Evolutionary conservation across 2,888 invertebrate genomes (phyloP).

Genomic region (Anthophora plumipes): DNA sequence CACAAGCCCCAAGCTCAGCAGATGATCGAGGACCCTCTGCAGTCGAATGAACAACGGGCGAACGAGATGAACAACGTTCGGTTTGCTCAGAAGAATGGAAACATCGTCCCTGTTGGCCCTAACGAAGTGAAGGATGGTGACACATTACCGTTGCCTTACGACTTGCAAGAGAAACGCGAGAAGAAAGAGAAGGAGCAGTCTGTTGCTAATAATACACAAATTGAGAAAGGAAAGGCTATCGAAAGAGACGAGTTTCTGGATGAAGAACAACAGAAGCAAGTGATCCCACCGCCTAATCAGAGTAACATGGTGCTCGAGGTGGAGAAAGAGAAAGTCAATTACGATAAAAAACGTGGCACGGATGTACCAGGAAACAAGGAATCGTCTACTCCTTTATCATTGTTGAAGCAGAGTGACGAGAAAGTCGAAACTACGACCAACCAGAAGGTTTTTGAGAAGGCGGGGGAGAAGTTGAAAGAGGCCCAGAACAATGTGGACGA

Average conservation of each 20-base stretch:
- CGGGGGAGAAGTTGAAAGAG: constrained; percentile 53
- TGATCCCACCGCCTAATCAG: constrained; percentile 64
- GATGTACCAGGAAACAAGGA: neutral
- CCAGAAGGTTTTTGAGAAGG: constrained; percentile 15
- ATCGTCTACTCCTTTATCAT: neutral
- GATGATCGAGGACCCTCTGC: constrained; percentile 62
- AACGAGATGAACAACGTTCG: constrained; percentile 71
- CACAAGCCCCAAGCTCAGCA: constrained; percentile 76
- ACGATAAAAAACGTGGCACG: neutral
- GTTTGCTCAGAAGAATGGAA: constrained; percentile 74
- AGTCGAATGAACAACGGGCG: constrained; percentile 52
- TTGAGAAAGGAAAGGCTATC: neutral
- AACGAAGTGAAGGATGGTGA: constrained; percentile 67
- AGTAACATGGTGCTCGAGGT: constrained; percentile 38
- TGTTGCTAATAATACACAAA: constrained; percentile 27
- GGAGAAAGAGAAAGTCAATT: no score
- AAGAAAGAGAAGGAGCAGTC: neutral
- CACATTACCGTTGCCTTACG: constrained; percentile 69
- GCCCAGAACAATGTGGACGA: constrained; percentile 65
- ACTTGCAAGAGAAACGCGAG: constrained; percentile 42
- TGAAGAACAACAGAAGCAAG: constrained; percentile 65
- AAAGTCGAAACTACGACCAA: neutral
- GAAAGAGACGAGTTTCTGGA: constrained; percentile 27
- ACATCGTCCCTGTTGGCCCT: constrained; percentile 77
- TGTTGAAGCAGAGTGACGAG: neutral